Evolutionary conservation across 2,113 vertebrate genomes (phyloP).

Genomic region (Nibea coibor): DNA sequence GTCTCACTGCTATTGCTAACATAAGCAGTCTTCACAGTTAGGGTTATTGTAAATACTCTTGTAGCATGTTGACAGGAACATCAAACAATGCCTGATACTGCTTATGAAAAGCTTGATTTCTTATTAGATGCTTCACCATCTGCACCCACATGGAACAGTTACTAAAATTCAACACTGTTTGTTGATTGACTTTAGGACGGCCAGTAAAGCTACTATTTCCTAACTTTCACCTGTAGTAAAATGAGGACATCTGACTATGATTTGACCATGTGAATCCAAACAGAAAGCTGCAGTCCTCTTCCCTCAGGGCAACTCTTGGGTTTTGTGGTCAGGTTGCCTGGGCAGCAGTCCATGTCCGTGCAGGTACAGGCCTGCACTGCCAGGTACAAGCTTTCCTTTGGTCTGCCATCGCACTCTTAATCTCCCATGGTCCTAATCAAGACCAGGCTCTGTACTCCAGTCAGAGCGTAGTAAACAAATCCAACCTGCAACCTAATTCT

Average conservation of each 20-base stretch:
- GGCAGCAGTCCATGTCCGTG: constrained; percentile 57
- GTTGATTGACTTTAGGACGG: background rate
- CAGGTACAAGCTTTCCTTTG: constrained; percentile 48
- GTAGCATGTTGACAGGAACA: background rate
- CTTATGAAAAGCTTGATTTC: background rate
- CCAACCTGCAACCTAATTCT: background rate
- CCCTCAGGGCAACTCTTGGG: constrained; percentile 58
- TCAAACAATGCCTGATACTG: background rate
- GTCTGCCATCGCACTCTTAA: constrained; percentile 36
- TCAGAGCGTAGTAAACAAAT: constrained; percentile 40
- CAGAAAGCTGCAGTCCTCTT: constrained; percentile 53
- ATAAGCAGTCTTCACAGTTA: background rate
- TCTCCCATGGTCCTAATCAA: constrained; percentile 49
- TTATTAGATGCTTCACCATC: background rate
- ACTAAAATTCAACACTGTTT: background rate
- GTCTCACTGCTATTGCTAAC: background rate
- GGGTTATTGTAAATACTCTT: background rate
- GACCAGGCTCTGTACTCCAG: constrained; percentile 5
- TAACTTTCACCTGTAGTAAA: constrained; percentile 22
- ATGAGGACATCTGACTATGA: constrained; percentile 24
- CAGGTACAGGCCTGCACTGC: constrained; percentile 56
- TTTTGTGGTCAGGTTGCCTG: constrained; percentile 57
- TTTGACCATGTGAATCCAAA: constrained; percentile 34
- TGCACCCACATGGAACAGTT: background rate
- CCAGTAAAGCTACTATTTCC: background rate